Evolutionary conservation across 2,888 invertebrate genomes (phyloP).

Genomic region (Polia nebulosa): DNA sequence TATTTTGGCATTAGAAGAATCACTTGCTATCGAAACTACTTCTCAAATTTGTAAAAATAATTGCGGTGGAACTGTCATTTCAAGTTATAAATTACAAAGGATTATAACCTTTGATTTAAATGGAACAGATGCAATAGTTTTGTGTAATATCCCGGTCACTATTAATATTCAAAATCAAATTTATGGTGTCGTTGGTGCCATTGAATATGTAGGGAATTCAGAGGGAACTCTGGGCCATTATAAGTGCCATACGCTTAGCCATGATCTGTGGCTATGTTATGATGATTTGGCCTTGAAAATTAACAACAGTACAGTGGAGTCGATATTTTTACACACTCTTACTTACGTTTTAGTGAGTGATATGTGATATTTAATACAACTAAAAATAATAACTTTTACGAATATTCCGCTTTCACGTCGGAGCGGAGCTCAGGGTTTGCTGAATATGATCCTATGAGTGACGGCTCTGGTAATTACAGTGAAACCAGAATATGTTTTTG

Average conservation of each 20-base stretch:
- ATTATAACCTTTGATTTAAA: constrained; percentile 44
- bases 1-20: constrained; percentile 40
- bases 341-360: constrained; percentile 43
- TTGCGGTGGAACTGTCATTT: constrained; percentile 42
- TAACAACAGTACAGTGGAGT: constrained; percentile 43
- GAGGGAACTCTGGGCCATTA: constrained; percentile 42
- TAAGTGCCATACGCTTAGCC: constrained; percentile 48
- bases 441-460: constrained; percentile 42
- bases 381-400: constrained; percentile 39
- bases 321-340: constrained; percentile 41
- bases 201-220: constrained; percentile 44
- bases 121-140: constrained; percentile 45
- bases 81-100: constrained; percentile 41
- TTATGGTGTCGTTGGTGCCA: constrained; percentile 42
- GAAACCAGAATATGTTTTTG: constrained; percentile 43
- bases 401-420: constrained; percentile 42
- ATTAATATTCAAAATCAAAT: constrained; percentile 47
- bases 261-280: constrained; percentile 45
- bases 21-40: constrained; percentile 44
- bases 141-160: constrained; percentile 49
- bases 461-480: constrained; percentile 42
- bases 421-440: constrained; percentile 42
- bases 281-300: constrained; percentile 46
- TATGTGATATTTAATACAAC: constrained; percentile 38
- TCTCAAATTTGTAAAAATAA: constrained; percentile 42